Evolutionary conservation across 2,113 vertebrate genomes (phyloP).

Genomic region (Tyrannus savana): DNA sequence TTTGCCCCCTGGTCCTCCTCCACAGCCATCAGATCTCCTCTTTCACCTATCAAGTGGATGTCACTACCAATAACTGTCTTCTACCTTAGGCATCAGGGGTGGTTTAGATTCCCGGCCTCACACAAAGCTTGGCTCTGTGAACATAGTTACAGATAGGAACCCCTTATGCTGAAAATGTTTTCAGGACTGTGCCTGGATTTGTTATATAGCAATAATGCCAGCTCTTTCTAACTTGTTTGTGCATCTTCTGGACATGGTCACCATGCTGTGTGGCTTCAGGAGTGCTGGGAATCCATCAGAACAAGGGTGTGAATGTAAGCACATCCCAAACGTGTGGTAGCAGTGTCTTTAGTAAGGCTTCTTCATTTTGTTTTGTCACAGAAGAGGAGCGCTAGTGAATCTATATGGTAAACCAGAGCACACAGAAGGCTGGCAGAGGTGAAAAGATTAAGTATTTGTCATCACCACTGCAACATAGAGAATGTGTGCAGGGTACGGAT

Average conservation of each 20-base stretch:
- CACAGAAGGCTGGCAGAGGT: background rate
- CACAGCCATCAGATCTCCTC: background rate
- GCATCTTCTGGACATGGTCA: background rate
- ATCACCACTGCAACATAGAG: background rate
- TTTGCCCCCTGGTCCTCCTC: background rate
- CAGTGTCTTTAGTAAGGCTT: background rate
- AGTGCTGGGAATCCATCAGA: background rate
- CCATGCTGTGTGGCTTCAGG: background rate
- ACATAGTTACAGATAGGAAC: background rate
- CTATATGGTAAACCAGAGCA: background rate
- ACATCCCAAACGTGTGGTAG: background rate
- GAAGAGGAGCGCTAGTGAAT: background rate
- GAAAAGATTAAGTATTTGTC: background rate
- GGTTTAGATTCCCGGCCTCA: background rate
- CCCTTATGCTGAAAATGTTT: background rate
- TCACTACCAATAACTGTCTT: background rate
- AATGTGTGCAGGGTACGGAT: fast-evolving
- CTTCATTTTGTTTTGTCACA: background rate
- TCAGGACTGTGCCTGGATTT: background rate
- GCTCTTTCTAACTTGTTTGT: background rate
- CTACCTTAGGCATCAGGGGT: background rate
- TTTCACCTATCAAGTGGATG: background rate
- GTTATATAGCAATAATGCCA: background rate
- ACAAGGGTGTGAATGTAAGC: background rate
- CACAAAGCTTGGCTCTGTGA: background rate